These are phyloP conservation scores for Gymnodraco acuticeps DNA, from an alignment of 2,797 vertebrate genomes.

Conservation along the genomic window DNA sequence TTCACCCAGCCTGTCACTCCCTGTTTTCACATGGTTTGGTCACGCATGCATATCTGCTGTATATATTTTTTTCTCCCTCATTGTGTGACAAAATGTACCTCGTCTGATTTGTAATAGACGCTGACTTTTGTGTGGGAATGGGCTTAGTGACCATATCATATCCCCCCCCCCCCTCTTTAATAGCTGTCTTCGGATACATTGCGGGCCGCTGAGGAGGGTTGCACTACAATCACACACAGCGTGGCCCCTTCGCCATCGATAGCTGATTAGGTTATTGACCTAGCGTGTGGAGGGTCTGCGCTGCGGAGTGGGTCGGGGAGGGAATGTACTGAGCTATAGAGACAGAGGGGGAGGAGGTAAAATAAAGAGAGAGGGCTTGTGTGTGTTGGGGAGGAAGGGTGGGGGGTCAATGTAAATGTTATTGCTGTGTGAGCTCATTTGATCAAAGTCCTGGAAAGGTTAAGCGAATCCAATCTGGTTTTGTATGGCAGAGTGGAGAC, in stretches of 20 bases:
- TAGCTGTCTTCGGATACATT: constrained; percentile 79
- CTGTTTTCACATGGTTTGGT: constrained; percentile 71
- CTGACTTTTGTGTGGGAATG: constrained; percentile 44
- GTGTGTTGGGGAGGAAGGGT: constrained; percentile 39
- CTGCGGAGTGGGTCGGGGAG: constrained; percentile 42
- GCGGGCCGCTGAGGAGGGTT: constrained; percentile 60
- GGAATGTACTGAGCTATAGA: constrained; percentile 40
- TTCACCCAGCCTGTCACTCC: constrained; percentile 72
- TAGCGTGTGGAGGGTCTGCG: constrained; percentile 54
- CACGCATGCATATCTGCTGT: constrained; percentile 36
- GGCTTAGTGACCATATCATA: constrained; percentile 73
- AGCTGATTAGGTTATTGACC: constrained; percentile 90
- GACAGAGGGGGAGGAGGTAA: constrained; percentile 50
- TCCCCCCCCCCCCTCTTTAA: constrained; percentile 63
- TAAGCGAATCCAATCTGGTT: constrained; percentile 92
- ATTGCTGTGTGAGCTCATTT: constrained; percentile 91
- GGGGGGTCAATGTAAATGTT: constrained; percentile 90
- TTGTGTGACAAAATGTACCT: constrained; percentile 52
- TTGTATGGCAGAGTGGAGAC: constrained; percentile 90
- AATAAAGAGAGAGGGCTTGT: constrained; percentile 33
- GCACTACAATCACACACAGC: constrained; percentile 73
- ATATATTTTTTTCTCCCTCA: constrained; percentile 22
- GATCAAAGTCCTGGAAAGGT: constrained; percentile 91
- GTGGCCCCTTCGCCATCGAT: constrained; percentile 81
- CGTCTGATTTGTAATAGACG: constrained; percentile 50